These are phyloP conservation scores for Leptinotarsa tumamoca DNA, from an alignment of 2,888 invertebrate species.

Conservation along the genomic window DNA sequence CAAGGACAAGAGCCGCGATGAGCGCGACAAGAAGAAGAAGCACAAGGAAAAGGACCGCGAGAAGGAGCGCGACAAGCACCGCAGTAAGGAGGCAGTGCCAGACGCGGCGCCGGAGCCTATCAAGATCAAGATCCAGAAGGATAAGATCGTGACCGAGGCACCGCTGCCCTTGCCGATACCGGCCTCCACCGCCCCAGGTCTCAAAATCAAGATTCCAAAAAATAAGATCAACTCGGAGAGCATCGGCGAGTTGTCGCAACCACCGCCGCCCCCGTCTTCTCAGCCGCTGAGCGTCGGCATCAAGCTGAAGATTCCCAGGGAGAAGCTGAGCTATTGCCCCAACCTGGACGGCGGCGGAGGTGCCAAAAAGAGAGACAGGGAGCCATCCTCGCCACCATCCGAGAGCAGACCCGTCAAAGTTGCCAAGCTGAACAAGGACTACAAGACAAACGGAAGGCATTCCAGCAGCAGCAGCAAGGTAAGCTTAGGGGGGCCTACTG, in stretches of 20 bases:
- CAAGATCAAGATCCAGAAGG: conserved; percentile 68
- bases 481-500: conserved; percentile 53
- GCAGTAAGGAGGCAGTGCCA: conserved; percentile 72
- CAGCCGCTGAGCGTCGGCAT: conserved; percentile 63
- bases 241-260: conserved; percentile 59
- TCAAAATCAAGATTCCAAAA: conserved; percentile 87
- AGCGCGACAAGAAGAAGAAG: conserved; percentile 80
- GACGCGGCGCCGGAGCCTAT: conserved; percentile 63
- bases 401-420: conserved; percentile 60
- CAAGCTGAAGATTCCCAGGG: conserved; percentile 86
- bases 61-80: conserved; percentile 65
- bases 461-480: conserved; percentile 59
- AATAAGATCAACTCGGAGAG: conserved; percentile 74
- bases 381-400: conserved; percentile 53
- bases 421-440: conserved; percentile 56
- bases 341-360: conserved; percentile 26
- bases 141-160: conserved; percentile 53
- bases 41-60: conserved; percentile 77
- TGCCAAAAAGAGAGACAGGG: conserved; percentile 48
- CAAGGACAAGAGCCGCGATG: conserved; percentile 77
- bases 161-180: conserved; percentile 23
- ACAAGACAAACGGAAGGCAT: conserved; percentile 63
- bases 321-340: conserved; percentile 59
- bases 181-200: conserved; percentile 62
- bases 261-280: conserved; percentile 35